Evolutionary conservation across 2,888 invertebrate genomes (phyloP), one percentile per base, ranked within the genome.

Genomic region (Mythimna pallens): DNA sequence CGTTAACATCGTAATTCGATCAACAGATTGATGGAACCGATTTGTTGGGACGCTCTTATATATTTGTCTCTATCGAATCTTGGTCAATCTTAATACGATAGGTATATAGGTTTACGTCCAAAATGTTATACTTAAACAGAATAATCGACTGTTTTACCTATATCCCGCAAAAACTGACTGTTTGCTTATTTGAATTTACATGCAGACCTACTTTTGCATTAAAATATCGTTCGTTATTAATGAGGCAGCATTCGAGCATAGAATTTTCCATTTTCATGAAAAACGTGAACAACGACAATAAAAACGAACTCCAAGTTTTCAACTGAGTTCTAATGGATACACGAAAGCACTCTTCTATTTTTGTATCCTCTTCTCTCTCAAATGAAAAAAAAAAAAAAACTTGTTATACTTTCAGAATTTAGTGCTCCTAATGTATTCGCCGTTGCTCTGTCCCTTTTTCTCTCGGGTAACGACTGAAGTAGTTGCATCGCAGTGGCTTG

Each of bases 351-450:
- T 65, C 36, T 63, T 63, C 57, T 73, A 58, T 83, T 81, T 83
- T 65, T 61, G 47, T 67, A 74, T 79, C 66, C 73, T 50, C 65
- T 76, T 85, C 55, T 64, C 73, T 75, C 79, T 79, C 83, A 85
- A 88, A 84, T 84, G 81, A 86, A 88, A 88, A 43, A 88, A 88
- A 88, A 88, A 88, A 47, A 50, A n/a, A 88, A 88, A 76, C 83
- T 85, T 86, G 81, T 73, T 81, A 77, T 81, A 78, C 78, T 86
- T 89, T 85, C 82, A 89, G 84, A 91, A 91, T 88, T 88, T 89
- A 90, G 87, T 86, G 89, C 86, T 88, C 80, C 86, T 91, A 92
- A 92, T 93, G 91, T 88, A 88, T 90, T 89, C 84, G 64, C 61
- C 76, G 57, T 82, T 80, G 82, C 80, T 84, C 73, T 77, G 72